Evolutionary conservation across 37 sponge, comb jelly and placozoan genomes (phyloP).

Genomic region (Haliclona indistincta): DNA sequence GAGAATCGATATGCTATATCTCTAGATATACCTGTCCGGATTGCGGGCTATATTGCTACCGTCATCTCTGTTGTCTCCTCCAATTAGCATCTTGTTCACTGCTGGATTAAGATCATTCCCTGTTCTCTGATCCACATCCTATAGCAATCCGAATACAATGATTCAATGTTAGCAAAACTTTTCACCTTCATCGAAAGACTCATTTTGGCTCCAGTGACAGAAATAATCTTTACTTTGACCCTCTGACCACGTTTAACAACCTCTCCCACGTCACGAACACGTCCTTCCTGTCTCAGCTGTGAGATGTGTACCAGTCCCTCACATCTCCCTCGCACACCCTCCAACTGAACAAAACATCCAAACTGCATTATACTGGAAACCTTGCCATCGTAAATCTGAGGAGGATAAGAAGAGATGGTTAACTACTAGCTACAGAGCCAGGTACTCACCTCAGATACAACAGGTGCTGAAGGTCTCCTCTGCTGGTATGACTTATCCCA

Average conservation of each 20-base stretch:
- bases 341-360: constrained; percentile 97
- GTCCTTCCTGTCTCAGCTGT: constrained; percentile 72
- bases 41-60: constrained; percentile 55
- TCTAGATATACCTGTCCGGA: constrained; percentile 63
- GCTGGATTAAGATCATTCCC: constrained; percentile 84
- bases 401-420: constrained; percentile 4
- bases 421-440: background rate
- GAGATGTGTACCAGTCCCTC: constrained; percentile 98
- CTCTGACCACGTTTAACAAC: constrained; percentile 86
- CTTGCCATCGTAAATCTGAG: constrained; percentile 84
- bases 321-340: constrained; percentile 75
- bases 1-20: background rate
- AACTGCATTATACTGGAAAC: constrained; percentile 96
- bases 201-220: constrained; percentile 87
- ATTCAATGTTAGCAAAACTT: background rate
- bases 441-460: constrained; percentile 5
- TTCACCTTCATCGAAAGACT: constrained; percentile 89
- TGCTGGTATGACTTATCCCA: background rate
- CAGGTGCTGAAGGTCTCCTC: constrained; percentile 38
- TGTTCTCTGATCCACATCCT: constrained; percentile 92
- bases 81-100: constrained; percentile 49
- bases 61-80: constrained; percentile 57
- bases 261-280: constrained; percentile 83
- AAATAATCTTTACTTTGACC: constrained; percentile 92
- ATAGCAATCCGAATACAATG: background rate